These are phyloP conservation scores for Drosophila sechellia DNA, from an alignment of 1,140 invertebrate genomes.

Conservation along the genomic window DNA sequence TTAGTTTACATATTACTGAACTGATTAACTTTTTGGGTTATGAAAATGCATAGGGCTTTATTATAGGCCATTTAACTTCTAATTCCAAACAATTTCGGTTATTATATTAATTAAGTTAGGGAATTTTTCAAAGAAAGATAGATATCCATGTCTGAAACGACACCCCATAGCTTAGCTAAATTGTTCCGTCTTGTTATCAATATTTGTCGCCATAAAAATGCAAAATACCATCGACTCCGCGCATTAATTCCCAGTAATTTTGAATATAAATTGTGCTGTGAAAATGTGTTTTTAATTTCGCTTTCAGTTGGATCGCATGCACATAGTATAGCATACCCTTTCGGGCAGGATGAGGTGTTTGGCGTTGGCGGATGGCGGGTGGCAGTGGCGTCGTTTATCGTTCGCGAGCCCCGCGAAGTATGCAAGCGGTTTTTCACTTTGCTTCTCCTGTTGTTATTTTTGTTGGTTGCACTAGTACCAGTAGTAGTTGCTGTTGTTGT, in stretches of 20 bases:
- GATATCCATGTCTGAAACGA: too few species aligned
- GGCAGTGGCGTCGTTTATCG: slow-evolving; percentile 63
- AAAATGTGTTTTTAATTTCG: slow-evolving; percentile 49
- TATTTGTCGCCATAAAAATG: slow-evolving; percentile 20
- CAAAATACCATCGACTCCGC: slow-evolving; percentile 12
- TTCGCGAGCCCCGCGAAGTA: slow-evolving; percentile 69
- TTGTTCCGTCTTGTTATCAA: slow-evolving; percentile 3
- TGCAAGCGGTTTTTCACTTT: slow-evolving; percentile 74
- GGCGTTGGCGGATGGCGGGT: neutral
- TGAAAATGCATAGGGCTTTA: too few species aligned
- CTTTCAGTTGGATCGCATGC: slow-evolving; percentile 12
- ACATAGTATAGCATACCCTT: slow-evolving; percentile 4
- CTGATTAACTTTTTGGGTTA: too few species aligned
- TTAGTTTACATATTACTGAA: too few species aligned
- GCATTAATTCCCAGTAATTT: slow-evolving; percentile 25
- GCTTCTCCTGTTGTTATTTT: slow-evolving; percentile 37
- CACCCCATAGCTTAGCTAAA: too few species aligned
- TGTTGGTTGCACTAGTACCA: slow-evolving; percentile 16
- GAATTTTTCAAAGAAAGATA: too few species aligned
- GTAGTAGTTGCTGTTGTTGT: slow-evolving; percentile 9
- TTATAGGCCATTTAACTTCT: too few species aligned
- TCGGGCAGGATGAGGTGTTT: slow-evolving; percentile 2
- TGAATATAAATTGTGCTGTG: slow-evolving; percentile 31
- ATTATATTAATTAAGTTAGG: too few species aligned
- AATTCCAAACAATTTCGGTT: too few species aligned